Evolutionary conservation across 2,888 invertebrate genomes (phyloP).

Genomic region (Keiferia lycopersicella): DNA sequence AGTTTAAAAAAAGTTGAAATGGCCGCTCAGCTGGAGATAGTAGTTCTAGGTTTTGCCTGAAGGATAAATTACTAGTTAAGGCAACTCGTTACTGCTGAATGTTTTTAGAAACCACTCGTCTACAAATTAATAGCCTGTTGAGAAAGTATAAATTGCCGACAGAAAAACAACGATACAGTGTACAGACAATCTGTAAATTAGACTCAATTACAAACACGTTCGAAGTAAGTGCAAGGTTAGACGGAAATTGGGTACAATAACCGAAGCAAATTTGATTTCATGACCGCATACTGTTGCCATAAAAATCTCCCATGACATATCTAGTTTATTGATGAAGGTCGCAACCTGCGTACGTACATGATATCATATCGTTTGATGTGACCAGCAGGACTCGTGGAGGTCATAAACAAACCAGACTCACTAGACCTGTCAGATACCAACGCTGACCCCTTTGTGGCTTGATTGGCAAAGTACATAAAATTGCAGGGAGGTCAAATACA

Average conservation of each 20-base stretch:
- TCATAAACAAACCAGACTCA: slow-evolving; percentile 45
- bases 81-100: slow-evolving; percentile 16
- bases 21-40: slow-evolving; percentile 11
- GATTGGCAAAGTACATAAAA: slow-evolving; percentile 31
- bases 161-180: not conserved
- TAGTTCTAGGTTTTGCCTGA: slow-evolving; percentile 23
- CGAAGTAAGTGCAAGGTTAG: slow-evolving; percentile 25
- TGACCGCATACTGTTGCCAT: slow-evolving; percentile 39
- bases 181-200: slow-evolving; percentile 18
- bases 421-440: slow-evolving; percentile 38
- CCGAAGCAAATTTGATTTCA: slow-evolving; percentile 55
- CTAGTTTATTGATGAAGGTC: slow-evolving; percentile 63
- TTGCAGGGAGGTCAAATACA: slow-evolving; percentile 43
- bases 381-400: slow-evolving; percentile 46
- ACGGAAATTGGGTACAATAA: slow-evolving; percentile 36
- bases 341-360: slow-evolving; percentile 48
- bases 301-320: slow-evolving; percentile 52
- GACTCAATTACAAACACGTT: slow-evolving; percentile 11
- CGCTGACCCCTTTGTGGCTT: slow-evolving; percentile 29
- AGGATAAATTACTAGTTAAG: slow-evolving; percentile 18
- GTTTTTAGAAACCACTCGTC: not conserved
- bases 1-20: slow-evolving; percentile 27
- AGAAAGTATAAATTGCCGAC: not conserved
- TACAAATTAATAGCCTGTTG: slow-evolving; percentile 17
- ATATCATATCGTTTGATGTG: slow-evolving; percentile 58